Base-by-base conservation (phyloP, 2,113 vertebrate genomes). In the Phaethornis superciliosus region DNA sequence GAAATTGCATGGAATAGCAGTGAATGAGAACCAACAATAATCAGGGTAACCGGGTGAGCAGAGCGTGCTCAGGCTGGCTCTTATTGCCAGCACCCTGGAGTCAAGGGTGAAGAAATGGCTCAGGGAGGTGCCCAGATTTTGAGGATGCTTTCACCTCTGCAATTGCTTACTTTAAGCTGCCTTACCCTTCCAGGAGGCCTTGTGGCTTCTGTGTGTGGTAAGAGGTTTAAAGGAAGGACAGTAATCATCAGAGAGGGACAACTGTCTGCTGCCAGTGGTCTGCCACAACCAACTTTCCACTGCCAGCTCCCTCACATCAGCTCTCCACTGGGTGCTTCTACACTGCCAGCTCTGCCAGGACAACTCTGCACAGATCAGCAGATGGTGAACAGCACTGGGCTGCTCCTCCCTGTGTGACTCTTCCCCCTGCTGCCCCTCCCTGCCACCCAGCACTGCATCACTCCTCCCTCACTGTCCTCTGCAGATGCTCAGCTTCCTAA, bases 21-120 rank as follows among this genome's bases (percentile, higher is more conserved):
- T 33, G 40, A 83, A 63, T 0, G 0, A 83, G 63, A 68, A 58
- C 23, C 0, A 0, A 9, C 0, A 3, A 35, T 5, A 56, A 24
- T 28, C 2, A 0, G 24, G 47, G 27, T 52, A 64, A 67, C 19
- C 0, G 0, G 46, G 33, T 51, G 52, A 71, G 46, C 4, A 2
- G 21, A 55, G 71, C 37, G 58, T 85, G 37, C 33, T 33, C 0
- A 0, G 28, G 63, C 26, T 21, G 16, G 71, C 63, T 94, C 69
- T 76, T 42, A 23, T 28, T 55, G 71, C 71, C 71, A 71, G 65
- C 70, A 33, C 37, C 32, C 27, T 18, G 54, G 27, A 47, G 49
- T 18, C 0, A 0, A 49, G 54, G 58, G 55, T 55, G 94, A 60
- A 63, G 30, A 76, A 92, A 64, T 0, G 1, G 55, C 47, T 81